Base-by-base conservation (phyloP, 2,113 vertebrate species). In the Channa maculata region DNA sequence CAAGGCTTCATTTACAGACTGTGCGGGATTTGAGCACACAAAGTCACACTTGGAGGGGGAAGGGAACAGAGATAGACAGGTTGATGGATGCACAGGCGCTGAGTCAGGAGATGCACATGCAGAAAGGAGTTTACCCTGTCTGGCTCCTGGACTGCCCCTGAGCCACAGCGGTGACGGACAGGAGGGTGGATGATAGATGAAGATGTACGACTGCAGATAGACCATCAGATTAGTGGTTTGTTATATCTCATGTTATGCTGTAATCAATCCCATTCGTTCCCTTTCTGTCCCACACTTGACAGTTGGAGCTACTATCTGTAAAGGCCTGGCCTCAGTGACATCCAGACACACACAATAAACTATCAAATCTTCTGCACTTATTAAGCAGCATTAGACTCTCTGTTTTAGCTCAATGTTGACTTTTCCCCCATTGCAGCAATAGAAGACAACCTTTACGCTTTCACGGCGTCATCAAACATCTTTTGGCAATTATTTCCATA, bases 191-290 rank as follows among this genome's bases (percentile, higher is more conserved):
- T 93, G 94, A 95, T 93, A 82, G 88, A 95, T 94, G 92, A 93
- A 94, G 94, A 94, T 88, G 87, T 89, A 94, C 66, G 89, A 88
- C 88, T 84, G 82, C 86, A 92, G 91, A 92, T 88, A 80, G 90
- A 91, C 91, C 91, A 90, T 89, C 85, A 93, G 92, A 93, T 94
- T 93, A 93, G 91, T 77, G 75, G 88, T 84, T 83, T 73, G 86
- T 83, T 87, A 82, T 89, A 91, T 92, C 89, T 91, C 86, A 92
- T 91, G 72, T 84, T 87, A 65, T 61, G 71, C 65, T 89, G 90
- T 91, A 94, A 94, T 93, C 93, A 91, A 92, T 93, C 87, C 88
- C 85, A 71, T 86, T 86, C 82, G 65, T 82, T 71, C 86, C 72
- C 51, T 70, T 59, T 48, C 75, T 76, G 69, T 82, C 75, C 55